Conservation (phyloP, 2,888 invertebrate species). For the Orthonychiurus folsomi region DNA sequence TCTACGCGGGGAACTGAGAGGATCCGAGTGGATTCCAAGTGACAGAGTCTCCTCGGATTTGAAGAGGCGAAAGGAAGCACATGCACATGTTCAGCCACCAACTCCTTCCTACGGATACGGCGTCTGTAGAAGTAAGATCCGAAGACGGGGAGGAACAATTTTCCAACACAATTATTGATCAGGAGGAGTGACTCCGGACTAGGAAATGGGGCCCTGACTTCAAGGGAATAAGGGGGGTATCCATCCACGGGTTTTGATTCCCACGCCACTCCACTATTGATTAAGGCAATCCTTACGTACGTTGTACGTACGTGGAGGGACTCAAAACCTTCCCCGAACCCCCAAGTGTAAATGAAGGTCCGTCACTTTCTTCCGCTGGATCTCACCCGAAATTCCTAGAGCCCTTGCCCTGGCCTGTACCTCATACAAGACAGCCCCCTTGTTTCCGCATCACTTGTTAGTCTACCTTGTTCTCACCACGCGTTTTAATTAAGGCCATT, state of each 20-base stretch:
- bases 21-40: background rate
- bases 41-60: background rate
- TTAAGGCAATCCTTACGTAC: background rate
- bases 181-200: background rate
- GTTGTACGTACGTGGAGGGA: background rate
- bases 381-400: no score
- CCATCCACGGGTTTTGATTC: background rate
- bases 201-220: background rate
- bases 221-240: no score
- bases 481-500: background rate
- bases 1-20: background rate
- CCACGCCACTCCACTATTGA: background rate
- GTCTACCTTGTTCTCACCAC: background rate
- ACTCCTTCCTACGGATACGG: background rate
- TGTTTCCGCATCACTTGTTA: no score
- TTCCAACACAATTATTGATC: background rate
- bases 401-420: no score
- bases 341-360: background rate
- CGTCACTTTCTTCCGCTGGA: background rate
- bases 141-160: background rate
- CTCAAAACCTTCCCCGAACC: background rate
- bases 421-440: no score
- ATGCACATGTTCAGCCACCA: no score
- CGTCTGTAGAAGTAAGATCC: background rate
- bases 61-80: background rate